phyloP scores from a whole-genome alignment of 92 coral and sea anemone genomes.

The Nematostella vectensis region DNA sequence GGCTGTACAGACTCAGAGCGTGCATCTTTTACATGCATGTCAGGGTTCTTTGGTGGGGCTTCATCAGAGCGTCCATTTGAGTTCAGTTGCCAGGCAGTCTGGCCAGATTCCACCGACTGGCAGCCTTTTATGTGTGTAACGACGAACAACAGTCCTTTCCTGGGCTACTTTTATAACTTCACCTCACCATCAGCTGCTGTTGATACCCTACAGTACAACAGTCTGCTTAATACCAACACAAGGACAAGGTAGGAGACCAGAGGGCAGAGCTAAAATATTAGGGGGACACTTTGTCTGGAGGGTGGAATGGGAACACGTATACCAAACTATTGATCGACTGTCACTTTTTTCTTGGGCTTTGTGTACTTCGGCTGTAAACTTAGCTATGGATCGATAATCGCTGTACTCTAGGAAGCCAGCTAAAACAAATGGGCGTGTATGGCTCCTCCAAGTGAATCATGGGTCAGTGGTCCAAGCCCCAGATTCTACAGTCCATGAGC shows the following conservation, averaged over 20 bases:
- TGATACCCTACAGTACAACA: constrained; percentile 27
- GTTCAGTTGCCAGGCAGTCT: constrained; percentile 91
- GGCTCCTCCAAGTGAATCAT: too few species aligned
- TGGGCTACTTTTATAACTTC: constrained; percentile 69
- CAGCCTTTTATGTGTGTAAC: constrained; percentile 74
- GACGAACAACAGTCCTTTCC: constrained; percentile 78
- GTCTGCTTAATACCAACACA: constrained; percentile 12
- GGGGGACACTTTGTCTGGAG: too few species aligned
- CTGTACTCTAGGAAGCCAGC: too few species aligned
- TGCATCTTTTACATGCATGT: constrained; percentile 49
- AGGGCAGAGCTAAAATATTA: too few species aligned
- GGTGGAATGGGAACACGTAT: too few species aligned
- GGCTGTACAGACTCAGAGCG: constrained; percentile 60
- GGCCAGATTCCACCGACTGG: constrained; percentile 78
- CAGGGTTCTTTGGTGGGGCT: constrained; percentile 84
- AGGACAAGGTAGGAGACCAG: constrained; percentile 26
- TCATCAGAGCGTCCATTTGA: constrained; percentile 62
- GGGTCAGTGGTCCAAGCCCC: too few species aligned
- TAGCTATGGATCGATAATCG: too few species aligned
- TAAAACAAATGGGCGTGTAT: too few species aligned
- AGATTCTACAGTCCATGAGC: too few species aligned
- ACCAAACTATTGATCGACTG: too few species aligned
- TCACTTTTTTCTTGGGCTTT: too few species aligned
- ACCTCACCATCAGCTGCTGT: constrained; percentile 49
- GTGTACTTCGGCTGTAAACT: too few species aligned